Conservation (phyloP, 2,888 invertebrate species). For the Papilio elwesi region DNA sequence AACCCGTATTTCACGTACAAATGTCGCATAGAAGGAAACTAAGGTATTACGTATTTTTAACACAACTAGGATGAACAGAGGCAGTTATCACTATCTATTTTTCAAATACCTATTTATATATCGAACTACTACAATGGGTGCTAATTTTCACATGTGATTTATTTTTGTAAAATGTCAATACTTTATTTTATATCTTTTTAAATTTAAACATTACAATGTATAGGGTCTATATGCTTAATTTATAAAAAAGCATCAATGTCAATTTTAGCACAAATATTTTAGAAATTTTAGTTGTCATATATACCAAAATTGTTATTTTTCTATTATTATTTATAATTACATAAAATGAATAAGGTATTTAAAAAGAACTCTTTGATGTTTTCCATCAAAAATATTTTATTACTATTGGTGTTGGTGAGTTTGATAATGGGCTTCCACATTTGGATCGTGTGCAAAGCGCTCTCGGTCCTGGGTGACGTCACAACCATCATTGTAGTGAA, state of each 20-base stretch:
- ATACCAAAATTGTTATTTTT: not conserved
- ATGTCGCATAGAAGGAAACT: no score
- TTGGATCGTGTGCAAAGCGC: slow-evolving; percentile 34
- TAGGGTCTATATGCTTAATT: not conserved
- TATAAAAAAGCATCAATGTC: not conserved
- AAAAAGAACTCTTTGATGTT: slow-evolving; percentile 29
- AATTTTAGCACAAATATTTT: not conserved
- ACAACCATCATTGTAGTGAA: slow-evolving; percentile 32
- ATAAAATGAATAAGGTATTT: slow-evolving; percentile 27
- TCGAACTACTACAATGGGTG: no score
- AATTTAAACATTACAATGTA: no score
- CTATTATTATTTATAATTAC: not conserved
- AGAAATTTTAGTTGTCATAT: slow-evolving; percentile 24
- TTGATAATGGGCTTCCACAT: slow-evolving; percentile 26
- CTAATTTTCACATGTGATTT: no score
- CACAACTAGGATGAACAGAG: no score
- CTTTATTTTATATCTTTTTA: no score
- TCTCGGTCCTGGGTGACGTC: slow-evolving; percentile 28
- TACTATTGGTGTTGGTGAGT: slow-evolving; percentile 18
- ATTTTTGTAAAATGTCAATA: no score
- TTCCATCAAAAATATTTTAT: slow-evolving; percentile 25
- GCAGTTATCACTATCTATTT: no score
- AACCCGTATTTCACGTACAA: no score
- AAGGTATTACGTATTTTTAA: no score
- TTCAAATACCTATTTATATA: no score